These are phyloP conservation scores for Idaea dimidiata DNA, from an alignment of 2,888 invertebrate genomes.

Conservation along the genomic window DNA sequence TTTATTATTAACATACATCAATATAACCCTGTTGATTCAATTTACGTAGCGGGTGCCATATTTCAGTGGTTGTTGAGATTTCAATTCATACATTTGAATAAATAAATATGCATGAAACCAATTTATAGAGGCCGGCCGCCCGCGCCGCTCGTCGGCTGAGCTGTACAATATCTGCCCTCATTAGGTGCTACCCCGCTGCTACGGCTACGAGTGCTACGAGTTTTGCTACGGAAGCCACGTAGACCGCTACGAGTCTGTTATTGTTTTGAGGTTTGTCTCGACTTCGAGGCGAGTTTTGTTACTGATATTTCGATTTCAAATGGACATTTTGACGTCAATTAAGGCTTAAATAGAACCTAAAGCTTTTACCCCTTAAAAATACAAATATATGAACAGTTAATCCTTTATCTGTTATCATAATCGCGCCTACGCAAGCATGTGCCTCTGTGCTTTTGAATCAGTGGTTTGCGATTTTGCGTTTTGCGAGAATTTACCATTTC, in stretches of 20 bases:
- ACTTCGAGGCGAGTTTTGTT: slow-evolving; percentile 16
- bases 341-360: too few species aligned
- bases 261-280: slow-evolving; percentile 14
- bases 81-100: slow-evolving; percentile 81
- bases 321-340: background rate
- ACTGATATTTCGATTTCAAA: background rate
- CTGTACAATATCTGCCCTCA: slow-evolving; percentile 71
- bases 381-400: too few species aligned
- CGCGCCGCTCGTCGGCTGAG: slow-evolving; percentile 54
- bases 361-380: too few species aligned
- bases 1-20: slow-evolving; percentile 5
- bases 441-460: too few species aligned
- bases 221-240: slow-evolving; percentile 56
- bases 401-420: too few species aligned
- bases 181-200: slow-evolving; percentile 59
- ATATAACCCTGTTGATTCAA: slow-evolving; percentile 60
- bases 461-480: too few species aligned
- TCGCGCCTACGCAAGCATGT: too few species aligned
- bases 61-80: slow-evolving; percentile 76
- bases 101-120: slow-evolving; percentile 81
- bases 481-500: too few species aligned
- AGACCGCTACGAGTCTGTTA: slow-evolving; percentile 41
- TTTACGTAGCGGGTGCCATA: slow-evolving; percentile 66
- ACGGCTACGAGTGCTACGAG: slow-evolving; percentile 58
- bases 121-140: slow-evolving; percentile 72